Base-by-base conservation (phyloP, 1,140 invertebrate species). In the Drosophila eugracilis region DNA sequence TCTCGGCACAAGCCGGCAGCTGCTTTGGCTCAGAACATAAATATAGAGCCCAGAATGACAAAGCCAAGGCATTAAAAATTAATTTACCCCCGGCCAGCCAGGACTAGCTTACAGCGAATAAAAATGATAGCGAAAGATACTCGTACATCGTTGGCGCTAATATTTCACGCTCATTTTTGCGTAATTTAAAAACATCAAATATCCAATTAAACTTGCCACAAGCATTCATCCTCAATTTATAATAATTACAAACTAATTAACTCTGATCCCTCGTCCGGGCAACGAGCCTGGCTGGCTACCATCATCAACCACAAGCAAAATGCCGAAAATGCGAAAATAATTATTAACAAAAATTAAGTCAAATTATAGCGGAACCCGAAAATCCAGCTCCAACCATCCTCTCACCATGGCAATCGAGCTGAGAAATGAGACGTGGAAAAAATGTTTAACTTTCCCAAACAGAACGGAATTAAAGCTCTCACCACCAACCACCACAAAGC, bases 241-340 rank as follows among this genome's bases (percentile, higher is more conserved):
- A 89, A 89, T 88, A 88, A 89, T 89, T 88, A 88, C 83, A 89
- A 88, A 88, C 83, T 88, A 88, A 88, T 88, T 88, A 88, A 89
- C 83, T 88, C 65, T 70, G 84, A 89, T 88, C 67, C 84, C 69
- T 54, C 37, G 66, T 59, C 81, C 53, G 66, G 83, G 83, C 83
- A 89, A 89, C 78, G 42, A 17, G 49, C 22, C 30, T 34, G 37
- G n/a, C n/a, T n/a, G n/a, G n/a, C n/a, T n/a, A n/a, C n/a, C n/a
- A n/a, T 48, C 49, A 63, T 30, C 78, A 65, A 89, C 83, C 84
- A 44, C 84, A 78, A 83, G 78, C 62, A 78, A n/a, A n/a, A 89
- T 75, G 65, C 83, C 58, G 50, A 88, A 89, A 88, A 88, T 83
- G 75, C 75, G 70, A 78, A 88, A 88, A 88, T 88, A 88, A 88